Percentiles rank a stretch among this genome's conserved stretches.
These are phyloP conservation scores for Cyphomyrmex costatus DNA, from an alignment of 1,140 invertebrate species.

Conservation along the genomic window DNA sequence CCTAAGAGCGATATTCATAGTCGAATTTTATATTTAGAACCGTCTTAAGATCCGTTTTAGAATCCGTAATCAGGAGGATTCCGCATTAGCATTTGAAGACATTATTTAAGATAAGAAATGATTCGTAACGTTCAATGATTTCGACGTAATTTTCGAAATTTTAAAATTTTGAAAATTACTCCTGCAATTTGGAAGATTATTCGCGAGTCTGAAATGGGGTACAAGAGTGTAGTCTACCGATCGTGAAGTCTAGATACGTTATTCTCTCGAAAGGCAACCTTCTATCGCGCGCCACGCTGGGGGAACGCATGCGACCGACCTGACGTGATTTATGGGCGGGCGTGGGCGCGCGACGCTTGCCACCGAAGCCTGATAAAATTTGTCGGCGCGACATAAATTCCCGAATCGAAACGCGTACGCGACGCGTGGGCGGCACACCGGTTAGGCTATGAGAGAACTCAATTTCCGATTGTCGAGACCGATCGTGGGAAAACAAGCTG, in stretches of 20 bases:
- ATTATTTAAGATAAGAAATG: too few species aligned
- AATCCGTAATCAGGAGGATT: too few species aligned
- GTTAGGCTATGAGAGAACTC: conserved; percentile 69
- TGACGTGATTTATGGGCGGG: conserved; percentile 82
- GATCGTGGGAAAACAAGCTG: conserved; percentile 71
- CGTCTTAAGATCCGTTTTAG: too few species aligned
- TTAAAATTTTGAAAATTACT: neutral
- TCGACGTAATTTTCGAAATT: neutral
- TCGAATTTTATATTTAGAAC: too few species aligned
- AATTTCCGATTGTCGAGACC: conserved; percentile 75
- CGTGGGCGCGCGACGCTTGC: conserved; percentile 85
- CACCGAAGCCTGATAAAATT: conserved; percentile 87
- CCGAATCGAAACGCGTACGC: conserved; percentile 82
- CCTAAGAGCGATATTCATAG: too few species aligned
- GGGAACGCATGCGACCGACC: neutral
- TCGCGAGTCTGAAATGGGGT: neutral
- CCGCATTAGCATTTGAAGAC: too few species aligned
- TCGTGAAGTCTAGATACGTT: neutral
- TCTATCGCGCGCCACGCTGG: neutral
- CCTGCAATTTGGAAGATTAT: neutral
- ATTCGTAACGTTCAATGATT: too few species aligned
- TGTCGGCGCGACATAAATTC: conserved; percentile 86
- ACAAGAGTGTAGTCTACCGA: neutral
- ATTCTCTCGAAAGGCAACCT: conserved; percentile 12
- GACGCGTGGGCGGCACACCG: conserved; percentile 58